Evolutionary conservation across 64 coral and sea anemone species (phyloP).

Genomic region (Acropora yongei): DNA sequence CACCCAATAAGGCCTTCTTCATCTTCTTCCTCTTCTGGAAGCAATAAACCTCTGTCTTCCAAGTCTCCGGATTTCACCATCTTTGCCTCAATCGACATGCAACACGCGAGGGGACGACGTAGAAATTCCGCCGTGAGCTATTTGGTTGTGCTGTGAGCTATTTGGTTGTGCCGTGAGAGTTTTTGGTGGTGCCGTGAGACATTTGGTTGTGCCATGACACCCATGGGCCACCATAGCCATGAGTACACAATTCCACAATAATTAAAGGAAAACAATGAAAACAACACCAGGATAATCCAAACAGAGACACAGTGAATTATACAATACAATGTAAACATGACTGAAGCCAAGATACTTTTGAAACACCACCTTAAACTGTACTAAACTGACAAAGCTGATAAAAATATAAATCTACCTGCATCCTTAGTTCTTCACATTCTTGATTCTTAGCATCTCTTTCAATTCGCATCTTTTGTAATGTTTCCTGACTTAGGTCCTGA

Average conservation of each 20-base stretch:
- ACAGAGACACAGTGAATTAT: too few species aligned
- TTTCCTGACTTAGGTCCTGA: conserved; percentile 89
- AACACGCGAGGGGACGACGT: neutral
- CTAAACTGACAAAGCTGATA: too few species aligned
- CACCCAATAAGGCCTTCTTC: neutral
- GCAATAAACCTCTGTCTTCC: neutral
- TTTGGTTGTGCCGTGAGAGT: neutral
- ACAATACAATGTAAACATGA: too few species aligned
- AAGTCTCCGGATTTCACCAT: neutral
- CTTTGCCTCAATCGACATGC: neutral
- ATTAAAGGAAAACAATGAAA: too few species aligned
- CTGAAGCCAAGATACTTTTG: too few species aligned
- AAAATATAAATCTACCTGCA: conserved; percentile 19
- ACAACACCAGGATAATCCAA: too few species aligned
- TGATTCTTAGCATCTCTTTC: conserved; percentile 97
- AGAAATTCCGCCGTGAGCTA: neutral
- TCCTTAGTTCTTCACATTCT: conserved; percentile 92
- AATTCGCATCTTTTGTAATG: conserved; percentile 70
- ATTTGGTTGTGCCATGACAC: neutral
- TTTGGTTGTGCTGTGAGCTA: neutral
- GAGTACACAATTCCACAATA: too few species aligned
- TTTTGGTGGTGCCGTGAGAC: neutral
- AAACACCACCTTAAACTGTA: too few species aligned
- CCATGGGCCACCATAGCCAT: too few species aligned
- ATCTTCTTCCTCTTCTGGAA: conserved; percentile 23